A percentile compares a stretch with the other conserved stretches of the same genome.
phyloP scores from a whole-genome alignment of 35 echinoderm and acorn worm genomes.

The Hemicentrotus pulcherrimus region DNA sequence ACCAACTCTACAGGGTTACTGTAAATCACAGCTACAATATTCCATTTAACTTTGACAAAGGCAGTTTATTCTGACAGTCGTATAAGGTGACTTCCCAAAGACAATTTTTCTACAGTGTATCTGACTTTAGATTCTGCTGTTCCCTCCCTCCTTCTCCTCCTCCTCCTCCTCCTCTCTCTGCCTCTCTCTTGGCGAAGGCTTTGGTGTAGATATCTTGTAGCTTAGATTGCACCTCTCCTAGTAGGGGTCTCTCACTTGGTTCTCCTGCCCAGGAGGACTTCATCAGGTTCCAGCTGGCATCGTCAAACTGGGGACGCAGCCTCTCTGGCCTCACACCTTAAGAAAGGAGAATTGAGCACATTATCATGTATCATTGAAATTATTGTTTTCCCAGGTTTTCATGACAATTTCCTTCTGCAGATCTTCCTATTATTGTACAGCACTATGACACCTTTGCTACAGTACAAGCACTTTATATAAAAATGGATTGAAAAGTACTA shows the following conservation, averaged over 20 bases:
- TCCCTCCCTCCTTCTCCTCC: neutral
- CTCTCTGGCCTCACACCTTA: conserved; percentile 92
- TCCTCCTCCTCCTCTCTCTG: conserved; percentile 1
- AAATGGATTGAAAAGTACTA: too few species aligned
- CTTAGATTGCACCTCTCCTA: conserved; percentile 79
- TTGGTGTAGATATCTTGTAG: conserved; percentile 69
- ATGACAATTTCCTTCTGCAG: too few species aligned
- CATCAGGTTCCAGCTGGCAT: conserved; percentile 93
- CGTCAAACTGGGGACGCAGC: conserved; percentile 77
- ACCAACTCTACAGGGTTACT: too few species aligned
- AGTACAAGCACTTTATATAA: too few species aligned
- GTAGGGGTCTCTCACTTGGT: conserved; percentile 72
- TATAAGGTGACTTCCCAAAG: neutral
- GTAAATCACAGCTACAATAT: too few species aligned
- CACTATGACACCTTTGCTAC: too few species aligned
- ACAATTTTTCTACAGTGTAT: neutral
- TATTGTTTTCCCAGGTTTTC: too few species aligned
- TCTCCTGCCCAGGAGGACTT: conserved; percentile 89
- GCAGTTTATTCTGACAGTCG: neutral
- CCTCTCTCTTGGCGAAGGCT: conserved; percentile 28
- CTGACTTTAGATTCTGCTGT: neutral
- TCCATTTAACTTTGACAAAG: too few species aligned
- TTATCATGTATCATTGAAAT: neutral
- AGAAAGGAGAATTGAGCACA: neutral
- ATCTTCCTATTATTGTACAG: too few species aligned